phyloP scores from a whole-genome alignment of 2,888 invertebrate genomes.

The Sarcophaga rosellei region DNA sequence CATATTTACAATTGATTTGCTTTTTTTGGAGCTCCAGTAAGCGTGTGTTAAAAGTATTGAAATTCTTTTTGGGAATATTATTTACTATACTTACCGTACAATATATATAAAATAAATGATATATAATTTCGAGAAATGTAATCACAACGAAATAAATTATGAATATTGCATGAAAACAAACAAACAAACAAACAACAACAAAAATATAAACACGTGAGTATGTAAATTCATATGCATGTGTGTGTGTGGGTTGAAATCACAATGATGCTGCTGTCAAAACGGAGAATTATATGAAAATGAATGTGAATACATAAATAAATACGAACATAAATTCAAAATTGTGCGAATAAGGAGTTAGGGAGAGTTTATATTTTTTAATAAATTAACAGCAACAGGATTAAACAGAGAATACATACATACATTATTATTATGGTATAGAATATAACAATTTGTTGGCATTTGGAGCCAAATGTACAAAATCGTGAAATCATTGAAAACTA shows the following conservation, averaged over 20 bases:
- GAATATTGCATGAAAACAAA: conserved; percentile 40
- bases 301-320: no score
- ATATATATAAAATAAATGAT: neutral
- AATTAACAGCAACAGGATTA: no score
- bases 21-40: neutral
- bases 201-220: neutral
- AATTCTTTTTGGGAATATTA: no score
- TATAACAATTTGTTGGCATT: no score
- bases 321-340: neutral
- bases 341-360: neutral
- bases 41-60: no score
- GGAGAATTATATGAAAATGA: conserved; percentile 12
- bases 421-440: no score
- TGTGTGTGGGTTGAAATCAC: conserved; percentile 33
- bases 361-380: no score
- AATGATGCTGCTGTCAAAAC: conserved; percentile 34
- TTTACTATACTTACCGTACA: no score
- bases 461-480: no score
- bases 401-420: no score
- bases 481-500: no score
- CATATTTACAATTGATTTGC: neutral
- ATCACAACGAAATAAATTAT: conserved; percentile 54
- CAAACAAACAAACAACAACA: conserved; percentile 24
- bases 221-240: neutral
- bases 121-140: conserved; percentile 43